These are phyloP conservation scores for Notechis scutatus DNA, from an alignment of 2,113 vertebrate species.

Conservation along the genomic window DNA sequence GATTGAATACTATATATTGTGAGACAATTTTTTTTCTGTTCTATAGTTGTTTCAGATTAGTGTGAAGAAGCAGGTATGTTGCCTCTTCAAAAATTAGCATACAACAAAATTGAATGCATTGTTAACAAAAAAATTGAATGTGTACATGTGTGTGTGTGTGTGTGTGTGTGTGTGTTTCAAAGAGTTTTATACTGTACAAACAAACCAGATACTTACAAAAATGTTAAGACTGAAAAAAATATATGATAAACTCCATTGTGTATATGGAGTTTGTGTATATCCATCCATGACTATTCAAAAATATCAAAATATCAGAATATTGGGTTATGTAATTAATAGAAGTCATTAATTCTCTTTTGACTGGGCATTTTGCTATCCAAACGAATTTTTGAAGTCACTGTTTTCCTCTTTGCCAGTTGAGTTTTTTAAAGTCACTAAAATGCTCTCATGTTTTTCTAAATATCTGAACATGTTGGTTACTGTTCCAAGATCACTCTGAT, in stretches of 20 bases:
- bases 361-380: neutral
- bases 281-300: neutral
- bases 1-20: neutral
- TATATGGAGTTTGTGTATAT: neutral
- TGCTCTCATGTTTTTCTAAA: neutral
- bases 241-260: neutral
- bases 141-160: neutral
- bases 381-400: neutral
- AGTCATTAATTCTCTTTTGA: neutral
- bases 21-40: neutral
- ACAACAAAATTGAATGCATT: neutral
- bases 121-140: neutral
- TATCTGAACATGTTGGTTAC: neutral
- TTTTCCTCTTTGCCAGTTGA: neutral
- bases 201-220: neutral
- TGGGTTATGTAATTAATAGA: neutral
- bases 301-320: neutral
- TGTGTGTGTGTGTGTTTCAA: neutral
- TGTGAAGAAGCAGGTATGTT: too few species aligned
- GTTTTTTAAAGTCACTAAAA: neutral
- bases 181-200: neutral
- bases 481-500: neutral
- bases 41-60: neutral
- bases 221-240: neutral
- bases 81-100: neutral